Percentiles rank a stretch among this genome's conserved stretches.
Evolutionary conservation across 2,113 vertebrate genomes (phyloP).

Genomic region (Dinomys branickii): DNA sequence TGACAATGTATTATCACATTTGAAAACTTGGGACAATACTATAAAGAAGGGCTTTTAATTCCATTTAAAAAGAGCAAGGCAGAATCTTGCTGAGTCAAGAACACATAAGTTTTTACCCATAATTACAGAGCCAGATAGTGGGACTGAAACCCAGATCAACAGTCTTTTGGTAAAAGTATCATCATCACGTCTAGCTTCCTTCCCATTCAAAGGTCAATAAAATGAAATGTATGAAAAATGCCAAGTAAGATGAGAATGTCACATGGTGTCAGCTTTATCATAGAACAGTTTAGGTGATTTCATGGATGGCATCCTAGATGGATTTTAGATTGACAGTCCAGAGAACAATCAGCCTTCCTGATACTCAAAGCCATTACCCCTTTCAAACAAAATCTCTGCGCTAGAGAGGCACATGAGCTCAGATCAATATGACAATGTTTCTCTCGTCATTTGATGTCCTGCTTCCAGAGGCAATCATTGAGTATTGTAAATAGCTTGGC

Average conservation of each 20-base stretch:
- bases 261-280: background rate
- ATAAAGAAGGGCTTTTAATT: background rate
- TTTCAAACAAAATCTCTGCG: slow-evolving; percentile 22
- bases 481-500: background rate
- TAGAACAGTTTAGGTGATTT: slow-evolving; percentile 40
- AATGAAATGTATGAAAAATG: background rate
- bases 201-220: background rate
- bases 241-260: background rate
- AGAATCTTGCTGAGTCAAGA: background rate
- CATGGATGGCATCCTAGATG: slow-evolving; percentile 37
- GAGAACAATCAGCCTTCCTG: background rate
- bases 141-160: no score
- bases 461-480: background rate
- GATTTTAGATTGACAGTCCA: slow-evolving; percentile 24
- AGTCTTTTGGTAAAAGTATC: background rate
- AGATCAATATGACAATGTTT: background rate
- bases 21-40: background rate
- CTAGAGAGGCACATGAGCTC: background rate
- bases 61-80: background rate
- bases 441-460: background rate
- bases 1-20: background rate
- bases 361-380: background rate
- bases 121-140: background rate
- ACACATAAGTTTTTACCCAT: no score
- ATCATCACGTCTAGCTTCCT: background rate